Evolutionary conservation across 2,888 invertebrate genomes (phyloP), one percentile per base, ranked within the genome.

Genomic region (Spisula subtruncata): DNA sequence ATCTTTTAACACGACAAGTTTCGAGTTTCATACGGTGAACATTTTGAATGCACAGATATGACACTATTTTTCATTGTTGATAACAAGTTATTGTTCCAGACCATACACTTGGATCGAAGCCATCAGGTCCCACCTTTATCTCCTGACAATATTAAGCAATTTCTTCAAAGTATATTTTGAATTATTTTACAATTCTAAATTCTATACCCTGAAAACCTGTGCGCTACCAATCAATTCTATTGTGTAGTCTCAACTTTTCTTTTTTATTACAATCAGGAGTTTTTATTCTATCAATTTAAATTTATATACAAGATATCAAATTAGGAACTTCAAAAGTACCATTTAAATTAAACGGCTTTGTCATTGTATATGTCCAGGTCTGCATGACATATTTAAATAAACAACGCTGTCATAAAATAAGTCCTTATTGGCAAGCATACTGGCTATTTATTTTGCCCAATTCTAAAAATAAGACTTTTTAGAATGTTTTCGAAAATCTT

Each of bases 1-100:
- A 56, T 56, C 29, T 89, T 32, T 89, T 75, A 79, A 83, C 83
- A 35, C 46, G n/a, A 56, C 18, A 66, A 54, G 85, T 89, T 66
- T 89, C 85, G 6, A 20, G 35, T 88, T 89, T 82, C 88, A n/a
- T 56, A 46, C 46, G n/a, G 66, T 87, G 60, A 87, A 82, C 51
- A 75, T 82, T 87, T 87, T 56, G 32, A 60, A 66, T 41, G 51
- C 48, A 51, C 79, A 29, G 32, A 66, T 88, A 85, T 85, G 79
- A 85, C 88, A 89, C 85, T 82, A 81, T 81, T 51, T 46, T 79
- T 54, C 51, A 81, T 85, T 85, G 82, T 85, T 82, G 88, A 85
- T 82, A 89, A 81, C 12, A 32, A 81, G 35, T 75, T 32, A 75
- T 82, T 89, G 85, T 89, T 89, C 88, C 88, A 54, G 20, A 32